phyloP scores from a whole-genome alignment of 2,113 vertebrate species.

The Sturnira hondurensis region DNA sequence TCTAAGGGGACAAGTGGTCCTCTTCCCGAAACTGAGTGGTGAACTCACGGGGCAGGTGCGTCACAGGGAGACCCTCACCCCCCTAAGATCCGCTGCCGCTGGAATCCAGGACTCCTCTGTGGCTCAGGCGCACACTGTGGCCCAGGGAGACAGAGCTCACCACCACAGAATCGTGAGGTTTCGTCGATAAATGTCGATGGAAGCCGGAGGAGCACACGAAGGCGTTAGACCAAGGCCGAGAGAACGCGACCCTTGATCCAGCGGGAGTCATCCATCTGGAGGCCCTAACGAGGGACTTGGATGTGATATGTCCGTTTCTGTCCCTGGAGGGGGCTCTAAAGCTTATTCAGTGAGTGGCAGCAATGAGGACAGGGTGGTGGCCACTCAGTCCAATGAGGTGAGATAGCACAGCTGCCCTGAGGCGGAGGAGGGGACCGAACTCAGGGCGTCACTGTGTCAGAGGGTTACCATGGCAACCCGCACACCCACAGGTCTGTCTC shows the following conservation, averaged over 20 bases:
- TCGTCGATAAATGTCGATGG: background rate
- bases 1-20: background rate
- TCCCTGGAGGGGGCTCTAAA: background rate
- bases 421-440: background rate
- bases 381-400: too few species aligned
- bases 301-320: accelerated
- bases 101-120: accelerated
- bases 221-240: background rate
- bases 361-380: background rate
- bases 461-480: background rate
- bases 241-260: accelerated
- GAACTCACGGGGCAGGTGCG: background rate
- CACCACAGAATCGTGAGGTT: background rate
- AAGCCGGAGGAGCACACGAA: accelerated
- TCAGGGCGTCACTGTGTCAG: accelerated
- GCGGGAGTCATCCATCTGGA: too few species aligned
- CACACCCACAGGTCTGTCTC: background rate
- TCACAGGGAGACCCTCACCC: background rate
- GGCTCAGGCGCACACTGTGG: accelerated
- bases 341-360: background rate
- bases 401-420: background rate
- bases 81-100: background rate
- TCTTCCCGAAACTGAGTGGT: background rate
- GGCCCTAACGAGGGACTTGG: background rate
- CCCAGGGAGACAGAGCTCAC: background rate